Conservation (phyloP, 2,888 invertebrate genomes). For the Cryptus viduatorius region DNA sequence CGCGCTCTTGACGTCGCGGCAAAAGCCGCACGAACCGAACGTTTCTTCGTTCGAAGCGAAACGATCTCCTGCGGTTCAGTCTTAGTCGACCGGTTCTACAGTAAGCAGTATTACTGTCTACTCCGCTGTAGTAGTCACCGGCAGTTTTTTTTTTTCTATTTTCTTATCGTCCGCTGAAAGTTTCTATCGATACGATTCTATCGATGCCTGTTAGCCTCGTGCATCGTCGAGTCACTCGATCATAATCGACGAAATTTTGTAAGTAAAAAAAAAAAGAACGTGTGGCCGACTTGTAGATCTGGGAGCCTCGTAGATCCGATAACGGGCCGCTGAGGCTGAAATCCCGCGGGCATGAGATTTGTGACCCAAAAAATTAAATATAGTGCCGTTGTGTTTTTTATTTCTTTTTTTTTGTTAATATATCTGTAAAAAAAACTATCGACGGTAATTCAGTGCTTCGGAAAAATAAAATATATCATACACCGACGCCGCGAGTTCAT, state of each 20-base stretch:
- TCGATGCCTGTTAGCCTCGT: slow-evolving; percentile 28
- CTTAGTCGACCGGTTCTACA: slow-evolving; percentile 65
- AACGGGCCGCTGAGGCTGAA: not conserved
- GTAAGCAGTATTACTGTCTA: slow-evolving; percentile 37
- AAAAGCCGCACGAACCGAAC: slow-evolving; percentile 46
- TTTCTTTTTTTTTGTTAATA: too few species aligned
- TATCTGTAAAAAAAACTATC: too few species aligned
- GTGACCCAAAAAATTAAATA: not conserved
- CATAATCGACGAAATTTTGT: slow-evolving; percentile 27
- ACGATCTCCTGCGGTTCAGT: slow-evolving; percentile 62
- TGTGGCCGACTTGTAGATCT: not conserved
- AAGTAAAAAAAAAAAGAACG: slow-evolving; percentile 24
- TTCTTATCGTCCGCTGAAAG: slow-evolving; percentile 28
- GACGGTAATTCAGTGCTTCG: too few species aligned
- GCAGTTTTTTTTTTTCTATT: not conserved
- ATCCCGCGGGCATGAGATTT: slow-evolving; percentile 28
- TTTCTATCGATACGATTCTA: slow-evolving; percentile 39
- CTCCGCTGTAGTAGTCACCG: not conserved
- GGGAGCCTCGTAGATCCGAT: not conserved
- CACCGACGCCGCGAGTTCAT: too few species aligned
- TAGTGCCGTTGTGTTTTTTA: too few species aligned
- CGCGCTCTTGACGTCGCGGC: slow-evolving; percentile 62
- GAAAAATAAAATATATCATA: too few species aligned
- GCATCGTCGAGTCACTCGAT: not conserved
- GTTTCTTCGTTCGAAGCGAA: slow-evolving; percentile 48